Evolutionary conservation across 2,797 vertebrate species (phyloP), one percentile per base, ranked within the genome.

Genomic region (Phoebastria nigripes): DNA sequence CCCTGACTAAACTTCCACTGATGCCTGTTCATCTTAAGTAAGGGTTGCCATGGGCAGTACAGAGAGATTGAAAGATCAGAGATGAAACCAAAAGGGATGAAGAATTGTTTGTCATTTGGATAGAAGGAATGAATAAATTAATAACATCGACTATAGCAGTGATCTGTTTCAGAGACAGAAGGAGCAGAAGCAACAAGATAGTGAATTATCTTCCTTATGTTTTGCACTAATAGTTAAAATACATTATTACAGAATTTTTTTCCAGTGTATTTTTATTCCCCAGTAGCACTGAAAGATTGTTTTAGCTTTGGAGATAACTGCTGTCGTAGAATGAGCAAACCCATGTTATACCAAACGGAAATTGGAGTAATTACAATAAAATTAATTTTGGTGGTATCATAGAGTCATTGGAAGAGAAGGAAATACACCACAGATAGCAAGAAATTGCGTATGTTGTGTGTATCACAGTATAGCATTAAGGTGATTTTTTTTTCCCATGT

Each of bases 221-320:
- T 96, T 92, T 82, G n/a, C 58, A 62, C 25, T 63, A n/a, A 42
- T 56, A 73, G 47, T 78, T 90, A 82, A 81, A 93, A 82, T 52
- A 67, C 7, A 7, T 58, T 33, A 58, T 62, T 82, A 39, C 11
- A 15, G 18, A 54, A 1, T n/a, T 47, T 39, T 69, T 82, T 52
- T 12, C 28, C 33, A 19, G 11, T 47, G 29, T 80, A 47, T 73
- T 93, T 93, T 87, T 71, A 49, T 87, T 84, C 14, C 39, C 9
- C 4, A 31, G 42, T 82, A 84, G 39, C 31, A 35, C 9, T 62
- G 54, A 81, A 82, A 71, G 37, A 44, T 28, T 47, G 0, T 55
- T 86, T 72, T 29, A 77, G 31, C 42, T 89, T 93, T 84, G 54
- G 29, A 83, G 46, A 15, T 71, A 86, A 37, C 59, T 61, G 13